phyloP scores from a whole-genome alignment of 2,113 vertebrate genomes.

The Coptodon rendalli region DNA sequence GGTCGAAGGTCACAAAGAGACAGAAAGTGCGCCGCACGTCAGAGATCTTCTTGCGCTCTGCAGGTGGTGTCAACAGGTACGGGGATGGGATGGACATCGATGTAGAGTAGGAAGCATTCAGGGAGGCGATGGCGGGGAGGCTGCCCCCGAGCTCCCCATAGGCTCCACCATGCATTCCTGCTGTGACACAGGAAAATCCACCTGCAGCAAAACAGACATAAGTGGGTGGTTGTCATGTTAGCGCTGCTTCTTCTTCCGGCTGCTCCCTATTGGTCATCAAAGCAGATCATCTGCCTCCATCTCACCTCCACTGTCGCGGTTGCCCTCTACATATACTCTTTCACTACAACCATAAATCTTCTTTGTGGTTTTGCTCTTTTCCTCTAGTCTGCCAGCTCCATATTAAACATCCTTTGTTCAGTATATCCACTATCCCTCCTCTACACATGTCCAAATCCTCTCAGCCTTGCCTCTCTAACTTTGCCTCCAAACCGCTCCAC shows the following conservation, averaged over 20 bases:
- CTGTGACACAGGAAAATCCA: not conserved
- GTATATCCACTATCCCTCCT: not conserved
- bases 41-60: conserved; percentile 81
- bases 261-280: not conserved
- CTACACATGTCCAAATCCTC: not conserved
- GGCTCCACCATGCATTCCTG: conserved; percentile 69
- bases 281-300: not conserved
- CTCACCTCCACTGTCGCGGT: not conserved
- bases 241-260: fast-evolving
- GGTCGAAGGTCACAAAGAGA: conserved; percentile 96
- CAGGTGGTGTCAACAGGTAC: conserved; percentile 55
- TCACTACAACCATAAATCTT: not conserved
- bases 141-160: conserved; percentile 80
- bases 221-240: not conserved
- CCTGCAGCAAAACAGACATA: not conserved
- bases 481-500: not conserved
- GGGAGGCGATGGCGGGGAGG: conserved; percentile 85
- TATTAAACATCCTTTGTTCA: not conserved
- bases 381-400: not conserved
- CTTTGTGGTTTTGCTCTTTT: not conserved
- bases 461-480: not conserved
- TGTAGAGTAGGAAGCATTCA: conserved; percentile 81
- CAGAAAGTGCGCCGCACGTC: conserved; percentile 98
- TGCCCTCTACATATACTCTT: not conserved
- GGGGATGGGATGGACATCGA: conserved; percentile 73